Percentiles rank a stretch among this genome's conserved stretches.
Evolutionary conservation across 2,113 vertebrate genomes (phyloP).

Genomic region (Cololabis saira): DNA sequence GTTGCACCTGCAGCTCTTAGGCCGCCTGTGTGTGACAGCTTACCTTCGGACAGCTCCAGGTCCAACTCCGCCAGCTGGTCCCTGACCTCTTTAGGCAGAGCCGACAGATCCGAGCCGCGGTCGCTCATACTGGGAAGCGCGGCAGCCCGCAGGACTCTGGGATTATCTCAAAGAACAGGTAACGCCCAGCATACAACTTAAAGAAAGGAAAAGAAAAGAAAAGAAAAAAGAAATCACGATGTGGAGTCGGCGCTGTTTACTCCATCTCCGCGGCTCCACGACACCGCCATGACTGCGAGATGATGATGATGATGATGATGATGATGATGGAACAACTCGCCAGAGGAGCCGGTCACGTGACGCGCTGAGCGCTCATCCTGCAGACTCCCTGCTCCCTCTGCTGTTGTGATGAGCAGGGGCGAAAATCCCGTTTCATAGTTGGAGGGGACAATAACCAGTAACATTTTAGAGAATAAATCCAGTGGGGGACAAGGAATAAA

Average conservation of each 20-base stretch:
- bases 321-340: conserved; percentile 63
- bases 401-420: conserved; percentile 34
- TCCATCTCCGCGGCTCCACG: conserved; percentile 71
- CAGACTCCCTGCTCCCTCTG: conserved; percentile 67
- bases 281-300: conserved; percentile 82
- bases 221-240: conserved; percentile 24
- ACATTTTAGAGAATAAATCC: too few relatives aligned
- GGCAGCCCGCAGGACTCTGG: conserved; percentile 41
- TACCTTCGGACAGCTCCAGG: conserved; percentile 96
- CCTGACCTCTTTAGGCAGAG: conserved; percentile 89
- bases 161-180: conserved; percentile 24
- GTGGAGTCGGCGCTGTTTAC: conserved; percentile 37
- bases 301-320: too few relatives aligned
- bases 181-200: conserved; percentile 45
- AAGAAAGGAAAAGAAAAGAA: too few relatives aligned
- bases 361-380: conserved; percentile 21
- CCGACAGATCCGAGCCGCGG: conserved; percentile 84
- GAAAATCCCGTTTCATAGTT: too few relatives aligned
- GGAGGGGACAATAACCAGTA: too few relatives aligned
- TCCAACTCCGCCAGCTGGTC: conserved; percentile 96
- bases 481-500: too few relatives aligned
- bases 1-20: neutral
- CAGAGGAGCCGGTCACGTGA: conserved; percentile 76
- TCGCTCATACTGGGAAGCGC: conserved; percentile 83
- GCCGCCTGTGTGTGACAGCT: conserved; percentile 32